Conservation (phyloP, 2,113 vertebrate species). For the Pseudopodoces humilis region DNA sequence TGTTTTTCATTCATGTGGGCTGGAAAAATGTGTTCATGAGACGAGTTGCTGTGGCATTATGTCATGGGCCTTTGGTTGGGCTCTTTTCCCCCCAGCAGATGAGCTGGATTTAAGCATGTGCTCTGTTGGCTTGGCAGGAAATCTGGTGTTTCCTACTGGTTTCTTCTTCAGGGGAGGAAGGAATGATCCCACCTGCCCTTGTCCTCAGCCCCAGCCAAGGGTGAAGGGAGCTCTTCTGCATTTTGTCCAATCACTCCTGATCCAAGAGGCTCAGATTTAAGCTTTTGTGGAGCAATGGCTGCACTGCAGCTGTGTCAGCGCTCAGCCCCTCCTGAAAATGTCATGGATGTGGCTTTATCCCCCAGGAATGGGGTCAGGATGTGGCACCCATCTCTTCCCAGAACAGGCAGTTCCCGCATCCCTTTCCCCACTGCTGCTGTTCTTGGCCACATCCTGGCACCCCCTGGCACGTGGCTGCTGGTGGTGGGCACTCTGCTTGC, state of each 20-base stretch:
- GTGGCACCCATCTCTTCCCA: not conserved
- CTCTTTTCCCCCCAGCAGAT: constrained; percentile 58
- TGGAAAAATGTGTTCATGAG: constrained; percentile 73
- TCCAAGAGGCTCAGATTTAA: not conserved
- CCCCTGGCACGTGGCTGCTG: fast-evolving
- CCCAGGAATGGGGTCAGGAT: not conserved
- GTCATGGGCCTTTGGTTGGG: constrained; percentile 63
- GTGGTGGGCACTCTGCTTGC: not conserved
- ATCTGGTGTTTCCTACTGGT: constrained; percentile 36
- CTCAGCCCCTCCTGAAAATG: not conserved
- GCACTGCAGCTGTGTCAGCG: not conserved
- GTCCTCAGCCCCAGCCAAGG: not conserved
- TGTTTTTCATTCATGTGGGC: constrained; percentile 73
- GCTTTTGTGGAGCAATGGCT: not conserved
- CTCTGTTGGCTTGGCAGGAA: constrained; percentile 47
- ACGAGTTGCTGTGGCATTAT: constrained; percentile 68
- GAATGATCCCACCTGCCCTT: not conserved
- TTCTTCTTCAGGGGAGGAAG: not conserved
- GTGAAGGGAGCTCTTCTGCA: not conserved
- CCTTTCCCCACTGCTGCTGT: not conserved
- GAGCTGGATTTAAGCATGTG: constrained; percentile 44
- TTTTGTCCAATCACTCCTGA: not conserved
- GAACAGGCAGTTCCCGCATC: not conserved
- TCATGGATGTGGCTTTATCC: not conserved
- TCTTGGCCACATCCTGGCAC: not conserved